Base-by-base conservation (phyloP, 2,797 vertebrate species). In the Selene dorsalis region DNA sequence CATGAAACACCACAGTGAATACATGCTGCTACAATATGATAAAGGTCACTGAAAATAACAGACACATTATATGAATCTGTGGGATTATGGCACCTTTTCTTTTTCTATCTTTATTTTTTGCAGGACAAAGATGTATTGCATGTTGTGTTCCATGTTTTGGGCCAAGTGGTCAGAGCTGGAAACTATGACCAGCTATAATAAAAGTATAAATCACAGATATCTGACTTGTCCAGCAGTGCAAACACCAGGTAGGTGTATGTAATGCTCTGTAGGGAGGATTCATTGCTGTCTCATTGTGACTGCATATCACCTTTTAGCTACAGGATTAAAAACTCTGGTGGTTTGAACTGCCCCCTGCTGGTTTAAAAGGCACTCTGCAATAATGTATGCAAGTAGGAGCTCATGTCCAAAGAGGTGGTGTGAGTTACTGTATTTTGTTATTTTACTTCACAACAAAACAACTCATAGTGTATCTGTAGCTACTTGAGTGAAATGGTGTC, bases 331-430 rank as follows among this genome's bases (percentile, higher is more conserved):
- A 28, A 38, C 67, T 69, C n/a, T 11, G 76, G 82, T 76, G 86
- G 79, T 56, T 83, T 79, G 79, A 87, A 70, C 83, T 83, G 91
- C 89, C 91, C 86, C 89, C 92, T 93, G 79, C 86, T 89, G 91
- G 90, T 59, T 61, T 32, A 71, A 12, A 50, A n/a, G 67, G 28
- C 35, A 60, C 11, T 48, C 77, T 87, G 80, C 82, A 79, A 13
- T 9, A 45, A 77, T 70, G n/a, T 64, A 22, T 68, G 17, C 20
- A 53, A 20, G 35, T 47, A 66, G 18, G 13, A 48, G 18, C 43
- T 24, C n/a, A 32, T 24, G 6, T 66, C 20, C 6, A 8, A 18
- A 28, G 30, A 55, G 48, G 58, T 2, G 6, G 14, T 69, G 24
- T 65, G n/a, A 56, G 18, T 7, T 50, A 56, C 43, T 43, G 30